Percentiles rank a stretch among this genome's conserved stretches.
These are phyloP conservation scores for Nezara viridula DNA, from an alignment of 2,888 invertebrate species.

Conservation along the genomic window DNA sequence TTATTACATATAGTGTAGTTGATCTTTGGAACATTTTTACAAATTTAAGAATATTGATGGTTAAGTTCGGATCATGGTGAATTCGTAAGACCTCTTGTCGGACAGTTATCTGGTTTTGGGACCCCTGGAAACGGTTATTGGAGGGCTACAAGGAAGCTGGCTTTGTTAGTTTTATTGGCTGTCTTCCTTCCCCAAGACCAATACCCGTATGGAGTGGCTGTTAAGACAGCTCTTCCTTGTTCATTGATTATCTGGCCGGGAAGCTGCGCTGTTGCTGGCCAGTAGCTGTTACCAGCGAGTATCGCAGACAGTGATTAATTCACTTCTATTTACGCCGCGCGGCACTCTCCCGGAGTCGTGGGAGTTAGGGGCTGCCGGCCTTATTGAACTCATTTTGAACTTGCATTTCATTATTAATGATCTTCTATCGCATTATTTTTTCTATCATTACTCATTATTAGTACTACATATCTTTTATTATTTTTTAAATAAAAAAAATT, in stretches of 20 bases:
- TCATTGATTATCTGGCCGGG: not conserved
- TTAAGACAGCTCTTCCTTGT: constrained; percentile 21
- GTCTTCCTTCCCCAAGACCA: not conserved
- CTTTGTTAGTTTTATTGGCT: not conserved
- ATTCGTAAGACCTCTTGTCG: not conserved
- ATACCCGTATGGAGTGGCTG: not conserved
- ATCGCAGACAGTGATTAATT: constrained; percentile 31
- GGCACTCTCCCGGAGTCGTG: not conserved
- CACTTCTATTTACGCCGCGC: not conserved
- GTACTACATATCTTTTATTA: no score
- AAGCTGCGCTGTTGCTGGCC: constrained; percentile 30
- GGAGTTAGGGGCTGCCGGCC: not conserved
- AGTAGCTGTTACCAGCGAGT: not conserved
- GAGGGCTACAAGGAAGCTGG: not conserved
- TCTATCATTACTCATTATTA: no score
- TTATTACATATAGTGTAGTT: no score
- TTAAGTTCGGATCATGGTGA: not conserved
- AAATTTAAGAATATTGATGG: not conserved
- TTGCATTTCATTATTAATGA: not conserved
- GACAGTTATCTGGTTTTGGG: not conserved
- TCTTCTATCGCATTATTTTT: not conserved
- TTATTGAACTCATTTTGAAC: not conserved
- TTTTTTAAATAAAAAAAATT: no score
- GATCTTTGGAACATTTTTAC: no score
- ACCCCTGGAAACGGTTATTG: not conserved